phyloP scores from a whole-genome alignment of 2,797 vertebrate species.

The Cephalopachus bancanus region DNA sequence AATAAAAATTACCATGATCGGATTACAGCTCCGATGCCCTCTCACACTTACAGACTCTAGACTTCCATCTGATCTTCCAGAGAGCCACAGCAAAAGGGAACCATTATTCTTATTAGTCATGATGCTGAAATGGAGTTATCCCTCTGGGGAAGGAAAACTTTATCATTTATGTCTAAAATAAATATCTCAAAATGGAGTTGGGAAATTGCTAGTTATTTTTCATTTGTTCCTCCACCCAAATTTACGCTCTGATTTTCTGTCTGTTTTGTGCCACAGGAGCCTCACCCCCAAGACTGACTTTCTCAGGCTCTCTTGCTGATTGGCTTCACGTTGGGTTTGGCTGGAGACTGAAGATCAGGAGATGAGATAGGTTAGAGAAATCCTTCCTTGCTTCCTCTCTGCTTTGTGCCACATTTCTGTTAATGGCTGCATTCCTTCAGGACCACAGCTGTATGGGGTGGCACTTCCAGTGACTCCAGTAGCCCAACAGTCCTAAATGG shows the following conservation, averaged over 20 bases:
- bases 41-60: background rate
- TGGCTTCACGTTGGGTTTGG: background rate
- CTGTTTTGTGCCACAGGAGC: background rate
- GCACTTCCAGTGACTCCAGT: background rate
- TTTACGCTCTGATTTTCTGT: background rate
- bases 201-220: background rate
- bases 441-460: background rate
- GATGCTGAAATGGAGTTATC: background rate
- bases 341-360: background rate
- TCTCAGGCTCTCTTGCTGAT: background rate
- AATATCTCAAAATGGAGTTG: background rate
- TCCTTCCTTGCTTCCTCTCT: background rate
- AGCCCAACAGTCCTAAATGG: background rate
- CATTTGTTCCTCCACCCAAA: background rate
- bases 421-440: background rate
- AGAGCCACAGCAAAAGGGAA: background rate
- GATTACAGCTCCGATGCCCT: background rate
- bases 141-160: background rate
- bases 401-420: background rate
- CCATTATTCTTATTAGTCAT: background rate
- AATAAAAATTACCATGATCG: conserved; percentile 27
- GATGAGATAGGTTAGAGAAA: background rate
- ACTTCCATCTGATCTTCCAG: background rate
- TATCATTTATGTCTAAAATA: conserved; percentile 38
- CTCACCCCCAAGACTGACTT: background rate